Conservation (phyloP, 1,140 invertebrate genomes). For the Lepidurus arcticus region DNA sequence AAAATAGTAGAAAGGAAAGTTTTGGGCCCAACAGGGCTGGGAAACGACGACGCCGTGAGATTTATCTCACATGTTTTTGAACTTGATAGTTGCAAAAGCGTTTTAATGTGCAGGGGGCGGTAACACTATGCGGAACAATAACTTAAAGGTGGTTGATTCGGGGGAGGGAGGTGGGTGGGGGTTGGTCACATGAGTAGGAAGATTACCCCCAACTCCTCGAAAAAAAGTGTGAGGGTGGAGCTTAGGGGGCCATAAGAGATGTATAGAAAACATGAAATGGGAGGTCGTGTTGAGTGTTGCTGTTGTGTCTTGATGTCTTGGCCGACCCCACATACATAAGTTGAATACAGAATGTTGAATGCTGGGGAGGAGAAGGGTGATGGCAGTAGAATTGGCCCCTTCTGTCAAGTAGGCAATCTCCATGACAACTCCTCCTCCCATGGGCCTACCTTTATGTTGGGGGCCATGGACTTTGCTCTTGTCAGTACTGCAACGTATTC, state of each 20-base stretch:
- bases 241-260: background rate
- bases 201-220: background rate
- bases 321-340: conserved; percentile 17
- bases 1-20: background rate
- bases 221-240: conserved; percentile 1
- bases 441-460: conserved; percentile 13
- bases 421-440: conserved; percentile 17
- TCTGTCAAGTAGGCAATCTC: conserved; percentile 19
- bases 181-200: background rate
- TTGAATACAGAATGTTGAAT: conserved; percentile 16
- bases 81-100: background rate
- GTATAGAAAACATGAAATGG: conserved; percentile 10
- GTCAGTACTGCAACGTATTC: conserved; percentile 5
- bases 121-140: background rate
- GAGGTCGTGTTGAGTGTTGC: conserved; percentile 17
- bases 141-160: background rate
- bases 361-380: conserved; percentile 7
- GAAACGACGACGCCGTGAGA: too few relatives aligned
- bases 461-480: background rate
- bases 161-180: background rate
- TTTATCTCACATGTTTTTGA: too few relatives aligned
- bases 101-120: background rate
- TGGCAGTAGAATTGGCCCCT: conserved; percentile 12
- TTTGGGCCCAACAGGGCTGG: background rate
- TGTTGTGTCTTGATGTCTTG: conserved; percentile 10